phyloP scores from a whole-genome alignment of 2,797 vertebrate genomes.

The Delichon dasypus region DNA sequence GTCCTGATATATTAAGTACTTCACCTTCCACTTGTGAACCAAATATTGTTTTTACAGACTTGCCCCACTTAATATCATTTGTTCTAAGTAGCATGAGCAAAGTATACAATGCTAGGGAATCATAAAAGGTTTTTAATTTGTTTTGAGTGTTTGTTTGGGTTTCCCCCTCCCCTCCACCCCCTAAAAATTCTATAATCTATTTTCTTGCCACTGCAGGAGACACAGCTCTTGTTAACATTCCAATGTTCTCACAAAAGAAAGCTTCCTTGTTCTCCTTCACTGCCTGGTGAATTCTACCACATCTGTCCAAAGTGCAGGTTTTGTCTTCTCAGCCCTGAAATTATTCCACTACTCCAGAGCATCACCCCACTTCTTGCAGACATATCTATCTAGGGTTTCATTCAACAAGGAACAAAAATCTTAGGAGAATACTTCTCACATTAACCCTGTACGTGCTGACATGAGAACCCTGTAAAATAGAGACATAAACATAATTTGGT shows the following conservation, averaged over 20 bases:
- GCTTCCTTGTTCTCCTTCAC: not conserved
- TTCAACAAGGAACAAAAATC: not conserved
- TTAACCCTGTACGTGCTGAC: not conserved
- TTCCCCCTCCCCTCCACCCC: fast-evolving
- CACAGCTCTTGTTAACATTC: not conserved
- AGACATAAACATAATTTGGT: not conserved
- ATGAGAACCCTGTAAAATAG: not conserved
- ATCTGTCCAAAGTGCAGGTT: not conserved
- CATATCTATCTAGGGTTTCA: not conserved
- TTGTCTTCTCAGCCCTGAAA: not conserved
- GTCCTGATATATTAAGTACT: not conserved
- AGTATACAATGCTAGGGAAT: not conserved
- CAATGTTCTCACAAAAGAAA: not conserved
- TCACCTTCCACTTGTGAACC: not conserved
- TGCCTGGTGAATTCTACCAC: not conserved
- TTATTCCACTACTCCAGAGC: not conserved
- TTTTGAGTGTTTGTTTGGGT: not conserved
- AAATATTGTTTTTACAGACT: not conserved
- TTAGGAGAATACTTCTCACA: not conserved
- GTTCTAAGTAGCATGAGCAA: not conserved
- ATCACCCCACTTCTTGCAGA: not conserved
- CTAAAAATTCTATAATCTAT: not conserved
- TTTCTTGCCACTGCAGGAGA: not conserved
- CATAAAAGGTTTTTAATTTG: not conserved
- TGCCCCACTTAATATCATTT: not conserved